Evolutionary conservation across 92 coral and sea anemone species (phyloP), one percentile per base, ranked within the genome.

Genomic region (Zoanthus solanderi): DNA sequence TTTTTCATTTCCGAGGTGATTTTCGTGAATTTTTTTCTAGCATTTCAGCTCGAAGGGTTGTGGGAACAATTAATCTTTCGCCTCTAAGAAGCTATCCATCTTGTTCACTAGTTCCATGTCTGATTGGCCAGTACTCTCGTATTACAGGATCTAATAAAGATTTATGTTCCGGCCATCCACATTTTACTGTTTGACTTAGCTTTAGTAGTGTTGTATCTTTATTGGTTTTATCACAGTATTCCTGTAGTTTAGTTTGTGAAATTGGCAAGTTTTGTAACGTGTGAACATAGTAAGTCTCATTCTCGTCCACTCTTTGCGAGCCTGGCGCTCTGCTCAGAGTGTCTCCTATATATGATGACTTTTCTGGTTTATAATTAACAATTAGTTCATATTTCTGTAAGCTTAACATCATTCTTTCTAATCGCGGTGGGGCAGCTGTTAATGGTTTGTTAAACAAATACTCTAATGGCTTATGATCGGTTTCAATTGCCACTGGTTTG

Each of bases 321-420:
- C 73, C 90, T 78, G 92, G 89, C 6, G 92, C 92, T 29, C 92
- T 63, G 34, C 89, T 89, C 15, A 75, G 85, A 9, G 87, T 87
- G 78, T 87, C 90, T 7, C 74, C 90, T 72, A 48, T 48, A 16
- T n/a, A 57, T 37, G 50, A n/a, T 80, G 23, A 71, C 57, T 84
- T 84, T 73, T 83, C 88, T 34, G 83, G 90, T 71, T 83, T 81
- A 54, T 89, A 89, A 44, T 68, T 30, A 29, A 89, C 77, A 52
- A 54, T 48, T 48, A 89, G 71, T 69, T 84, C 89, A 68, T 54
- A 87, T 18, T 82, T 72, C 85, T 67, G 92, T 48, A 89, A 76
- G 46, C 53, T 89, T 32, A 89, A 76, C 92, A 84, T 75, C 92
- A 89, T 89, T 46, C 84, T 85, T 42, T 82, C 82, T 34, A 89